Evolutionary conservation across 2,888 invertebrate genomes (phyloP), one percentile per base, ranked within the genome.

Genomic region (Tridacna gigas): DNA sequence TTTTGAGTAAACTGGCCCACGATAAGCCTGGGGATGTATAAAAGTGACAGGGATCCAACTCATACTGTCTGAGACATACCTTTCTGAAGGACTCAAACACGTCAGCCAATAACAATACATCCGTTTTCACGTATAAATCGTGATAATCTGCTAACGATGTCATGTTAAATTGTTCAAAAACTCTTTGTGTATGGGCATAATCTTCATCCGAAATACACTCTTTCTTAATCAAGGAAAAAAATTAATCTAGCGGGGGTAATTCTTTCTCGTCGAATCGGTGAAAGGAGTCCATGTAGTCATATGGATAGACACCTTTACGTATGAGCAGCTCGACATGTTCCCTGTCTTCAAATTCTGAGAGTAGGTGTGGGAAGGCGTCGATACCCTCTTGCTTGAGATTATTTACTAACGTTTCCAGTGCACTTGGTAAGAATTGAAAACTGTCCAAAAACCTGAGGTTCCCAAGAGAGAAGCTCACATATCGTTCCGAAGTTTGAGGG

Each of bases 361-460:
- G 28, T 5, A 88, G 73, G 65, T 76, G 56, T 37, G 80, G 69
- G 56, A 86, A 86, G 11, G 81, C 63, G 60, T 74, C 56, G 9
- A 83, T 66, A 22, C 82, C 84, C 67, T 86, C 84, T 75, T 80
- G 45, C 11, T 75, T 67, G 45, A 82, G 48, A 66, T 85, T 80
- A 25, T 74, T 65, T 9, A 79, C 74, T 56, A 85, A 56, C n/a
- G 56, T 75, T 80, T 82, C 82, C 60, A 78, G 71, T 45, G 76
- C 47, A 25, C 45, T 74, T n/a, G 67, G 71, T 66, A 86, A 76
- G 48, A 86, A 86, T 48, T 79, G 80, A 67, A 77, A 78, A 25
- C 80, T 82, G 60, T 86, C 86, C 12, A 86, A 51, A 82, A 86
- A 84, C 26, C 84, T 48, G 7, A 86, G 71, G 47, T 65, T 71